These are phyloP conservation scores for Blastomussa wellsi DNA, from an alignment of 92 coral and sea anemone species.

Conservation along the genomic window DNA sequence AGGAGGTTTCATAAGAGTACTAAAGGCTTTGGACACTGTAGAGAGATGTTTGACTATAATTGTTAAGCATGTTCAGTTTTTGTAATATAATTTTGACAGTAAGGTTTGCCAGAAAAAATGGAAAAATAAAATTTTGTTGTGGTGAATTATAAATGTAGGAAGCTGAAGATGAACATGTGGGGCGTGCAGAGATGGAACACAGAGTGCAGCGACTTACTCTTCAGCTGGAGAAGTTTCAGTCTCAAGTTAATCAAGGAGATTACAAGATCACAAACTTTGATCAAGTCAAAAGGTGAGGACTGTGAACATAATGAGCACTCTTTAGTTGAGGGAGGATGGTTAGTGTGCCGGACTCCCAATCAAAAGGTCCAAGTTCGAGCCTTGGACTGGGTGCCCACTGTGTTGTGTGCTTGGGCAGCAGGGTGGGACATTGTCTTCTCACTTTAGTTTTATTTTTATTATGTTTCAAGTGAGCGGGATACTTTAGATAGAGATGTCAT, in stretches of 20 bases:
- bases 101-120: neutral
- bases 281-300: conserved; percentile 75
- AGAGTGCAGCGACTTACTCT: conserved; percentile 78
- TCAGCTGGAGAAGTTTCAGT: conserved; percentile 80
- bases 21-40: too few relatives aligned
- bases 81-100: neutral
- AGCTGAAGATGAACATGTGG: conserved; percentile 85
- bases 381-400: too few relatives aligned
- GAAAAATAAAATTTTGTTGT: neutral
- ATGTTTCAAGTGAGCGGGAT: conserved; percentile 77
- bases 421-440: neutral
- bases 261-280: conserved; percentile 89
- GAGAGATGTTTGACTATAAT: too few relatives aligned
- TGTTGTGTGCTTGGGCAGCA: too few relatives aligned
- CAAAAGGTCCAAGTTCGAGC: too few relatives aligned
- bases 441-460: neutral
- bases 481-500: conserved; percentile 81
- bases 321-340: too few relatives aligned
- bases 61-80: too few relatives aligned
- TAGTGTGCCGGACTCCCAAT: too few relatives aligned
- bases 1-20: too few relatives aligned
- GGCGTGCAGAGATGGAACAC: conserved; percentile 83
- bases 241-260: conserved; percentile 77
- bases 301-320: neutral
- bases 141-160: conserved; percentile 50